Evolutionary conservation across 2,113 vertebrate species (phyloP), one percentile per base, ranked within the genome.

Genomic region (Xerus inauris): DNA sequence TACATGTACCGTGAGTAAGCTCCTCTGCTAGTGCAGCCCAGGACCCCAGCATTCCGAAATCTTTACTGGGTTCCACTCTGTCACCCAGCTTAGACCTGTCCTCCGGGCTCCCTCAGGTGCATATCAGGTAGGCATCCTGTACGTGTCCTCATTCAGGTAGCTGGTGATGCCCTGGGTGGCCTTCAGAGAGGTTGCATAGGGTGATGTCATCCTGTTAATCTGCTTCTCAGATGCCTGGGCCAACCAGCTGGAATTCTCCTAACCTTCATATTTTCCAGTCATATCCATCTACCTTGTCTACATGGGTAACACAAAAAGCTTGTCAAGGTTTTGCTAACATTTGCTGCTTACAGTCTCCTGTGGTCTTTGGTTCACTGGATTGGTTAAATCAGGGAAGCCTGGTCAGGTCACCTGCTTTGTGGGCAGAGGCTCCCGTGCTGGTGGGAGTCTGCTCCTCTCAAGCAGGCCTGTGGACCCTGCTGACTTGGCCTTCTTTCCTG

Each of bases 401-500:
- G 47, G 2, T 32, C 73, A 40, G 35, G 8, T 42, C 17, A 6
- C 82, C 64, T 28, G n/a, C 64, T 94, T 32, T 16, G 3, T 17
- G 14, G 67, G 10, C 3, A 8, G 57, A 49, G 45, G 35, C 30
- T 26, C 40, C 10, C 26, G 0, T 2, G 57, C 42, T 2, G 10
- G 49, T 8, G 11, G 14, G 40, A 16, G 54, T 12, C 64, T 5
- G 0, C 22, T 73, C 30, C 47, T 62, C 51, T 28, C 0, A 2
- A 22, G 42, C 14, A 11, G 54, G 30, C 62, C 45, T 1, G 0
- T 14, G 45, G 72, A 12, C 0, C 76, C 64, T 19, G 0, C 16
- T 0, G 0, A 3, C 40, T 54, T 1, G 0, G 19, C 59, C 30
- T 12, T 0, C 47, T 71, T 57, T 73, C 49, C 45, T 71, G 35